Conservation (phyloP, 2,888 invertebrate genomes). For the Lasioglossum lativentre region DNA sequence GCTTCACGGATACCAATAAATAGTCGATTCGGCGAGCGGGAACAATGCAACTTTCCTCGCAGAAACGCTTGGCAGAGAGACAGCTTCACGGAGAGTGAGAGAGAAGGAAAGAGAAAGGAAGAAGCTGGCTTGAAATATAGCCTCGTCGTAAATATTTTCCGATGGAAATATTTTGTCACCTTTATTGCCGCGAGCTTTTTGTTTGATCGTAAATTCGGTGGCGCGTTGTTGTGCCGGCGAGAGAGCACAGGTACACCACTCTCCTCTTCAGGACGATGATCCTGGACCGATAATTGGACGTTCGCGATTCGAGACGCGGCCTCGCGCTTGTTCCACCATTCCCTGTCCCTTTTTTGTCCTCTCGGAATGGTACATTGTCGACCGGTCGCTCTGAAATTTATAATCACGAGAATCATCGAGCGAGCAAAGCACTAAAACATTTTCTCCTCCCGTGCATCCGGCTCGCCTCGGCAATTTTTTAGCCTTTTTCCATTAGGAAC, state of each 20-base stretch:
- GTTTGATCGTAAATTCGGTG: constrained; percentile 82
- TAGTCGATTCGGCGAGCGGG: constrained; percentile 51
- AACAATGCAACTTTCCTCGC: constrained; percentile 60
- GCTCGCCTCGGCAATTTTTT: not conserved
- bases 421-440: not conserved
- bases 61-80: constrained; percentile 30
- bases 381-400: not conserved
- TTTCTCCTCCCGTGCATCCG: not conserved
- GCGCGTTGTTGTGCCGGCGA: constrained; percentile 57
- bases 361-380: constrained; percentile 2
- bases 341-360: not conserved
- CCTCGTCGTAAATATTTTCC: constrained; percentile 78
- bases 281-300: constrained; percentile 24
- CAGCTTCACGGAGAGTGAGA: not conserved
- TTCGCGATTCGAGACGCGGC: constrained; percentile 11
- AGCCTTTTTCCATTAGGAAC: not conserved
- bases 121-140: constrained; percentile 67
- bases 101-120: not conserved
- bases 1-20: constrained; percentile 58
- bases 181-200: constrained; percentile 80
- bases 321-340: constrained; percentile 9
- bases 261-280: constrained; percentile 13
- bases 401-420: not conserved
- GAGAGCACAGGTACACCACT: constrained; percentile 38
- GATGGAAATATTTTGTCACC: constrained; percentile 83